These are phyloP conservation scores for Hirudo medicinalis DNA, from an alignment of 1,140 invertebrate genomes.

Conservation along the genomic window DNA sequence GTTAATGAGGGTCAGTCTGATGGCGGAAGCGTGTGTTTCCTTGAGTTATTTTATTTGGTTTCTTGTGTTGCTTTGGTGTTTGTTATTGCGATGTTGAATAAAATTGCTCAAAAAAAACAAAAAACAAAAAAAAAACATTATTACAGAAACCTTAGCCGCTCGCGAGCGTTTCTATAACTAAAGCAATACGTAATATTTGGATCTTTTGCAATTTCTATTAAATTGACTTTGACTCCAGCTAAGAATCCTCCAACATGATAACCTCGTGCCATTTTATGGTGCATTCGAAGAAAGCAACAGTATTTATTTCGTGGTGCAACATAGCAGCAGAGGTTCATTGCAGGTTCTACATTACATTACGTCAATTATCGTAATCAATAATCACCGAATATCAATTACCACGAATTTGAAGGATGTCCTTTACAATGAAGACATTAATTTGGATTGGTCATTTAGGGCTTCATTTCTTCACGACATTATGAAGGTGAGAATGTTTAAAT, in stretches of 20 bases:
- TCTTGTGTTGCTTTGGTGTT: too few species aligned
- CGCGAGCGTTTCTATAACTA: too few species aligned
- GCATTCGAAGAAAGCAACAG: background rate
- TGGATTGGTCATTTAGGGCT: background rate
- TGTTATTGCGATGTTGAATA: too few species aligned
- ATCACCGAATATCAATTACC: background rate
- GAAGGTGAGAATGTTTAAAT: background rate
- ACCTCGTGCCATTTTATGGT: background rate
- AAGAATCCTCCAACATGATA: background rate
- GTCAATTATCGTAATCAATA: background rate
- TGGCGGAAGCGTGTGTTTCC: too few species aligned
- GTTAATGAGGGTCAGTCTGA: too few species aligned
- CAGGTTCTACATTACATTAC: background rate
- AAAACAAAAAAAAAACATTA: too few species aligned
- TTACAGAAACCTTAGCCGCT: too few species aligned
- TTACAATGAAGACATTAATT: background rate
- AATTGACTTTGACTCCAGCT: background rate
- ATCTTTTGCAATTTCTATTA: too few species aligned
- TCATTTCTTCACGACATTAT: background rate
- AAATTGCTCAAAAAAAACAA: too few species aligned
- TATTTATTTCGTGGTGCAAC: background rate
- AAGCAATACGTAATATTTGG: too few species aligned
- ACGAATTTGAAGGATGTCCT: background rate
- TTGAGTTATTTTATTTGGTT: too few species aligned
- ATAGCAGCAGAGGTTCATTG: conserved; percentile 1